These are phyloP conservation scores for Glossosoma conforme DNA, from an alignment of 1,140 invertebrate species.

Conservation along the genomic window DNA sequence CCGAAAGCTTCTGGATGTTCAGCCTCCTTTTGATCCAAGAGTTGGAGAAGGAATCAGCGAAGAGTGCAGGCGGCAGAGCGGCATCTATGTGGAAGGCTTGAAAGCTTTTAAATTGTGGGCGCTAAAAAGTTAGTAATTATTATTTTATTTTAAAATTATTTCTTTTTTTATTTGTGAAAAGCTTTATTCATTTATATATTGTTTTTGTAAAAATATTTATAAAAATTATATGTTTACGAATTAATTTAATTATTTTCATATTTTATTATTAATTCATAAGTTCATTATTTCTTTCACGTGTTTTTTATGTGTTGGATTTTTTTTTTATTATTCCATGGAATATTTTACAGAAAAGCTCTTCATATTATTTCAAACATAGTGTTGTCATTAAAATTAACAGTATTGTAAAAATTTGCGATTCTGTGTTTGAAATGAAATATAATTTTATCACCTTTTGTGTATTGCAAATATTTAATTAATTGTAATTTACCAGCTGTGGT, in stretches of 20 bases:
- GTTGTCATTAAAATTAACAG: no score
- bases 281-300: no score
- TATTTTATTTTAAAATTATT: constrained; percentile 14
- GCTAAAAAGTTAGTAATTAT: constrained; percentile 47
- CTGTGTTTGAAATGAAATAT: no score
- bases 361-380: no score
- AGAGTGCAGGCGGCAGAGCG: constrained; percentile 43
- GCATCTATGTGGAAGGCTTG: constrained; percentile 42
- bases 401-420: no score
- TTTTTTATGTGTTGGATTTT: no score
- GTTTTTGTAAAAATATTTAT: neutral
- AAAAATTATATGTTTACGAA: neutral
- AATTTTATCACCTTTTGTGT: no score
- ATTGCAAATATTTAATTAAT: no score
- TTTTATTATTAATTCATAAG: neutral
- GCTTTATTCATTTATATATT: neutral
- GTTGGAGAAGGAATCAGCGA: constrained; percentile 35
- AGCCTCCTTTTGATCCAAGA: constrained; percentile 11
- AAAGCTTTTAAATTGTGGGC: constrained; percentile 50
- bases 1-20: neutral
- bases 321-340: no score
- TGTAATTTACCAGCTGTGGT: no score
- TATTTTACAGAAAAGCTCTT: no score
- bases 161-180: no score
- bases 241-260: constrained; percentile 4